Evolutionary conservation across 2,888 invertebrate genomes (phyloP).

Genomic region (Metacarcinus magister): DNA sequence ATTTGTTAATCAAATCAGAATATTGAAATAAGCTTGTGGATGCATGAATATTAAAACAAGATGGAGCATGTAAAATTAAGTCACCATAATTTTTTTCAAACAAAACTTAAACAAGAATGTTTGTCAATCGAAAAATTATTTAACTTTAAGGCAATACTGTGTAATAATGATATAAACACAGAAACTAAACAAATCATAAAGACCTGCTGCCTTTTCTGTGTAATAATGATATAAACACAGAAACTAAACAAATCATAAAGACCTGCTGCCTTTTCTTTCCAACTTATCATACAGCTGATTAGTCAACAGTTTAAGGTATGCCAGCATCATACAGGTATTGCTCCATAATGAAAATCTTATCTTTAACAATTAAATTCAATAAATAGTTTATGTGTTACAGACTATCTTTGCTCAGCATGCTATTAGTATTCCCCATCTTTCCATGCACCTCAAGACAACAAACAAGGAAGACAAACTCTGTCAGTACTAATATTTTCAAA

Average conservation of each 20-base stretch:
- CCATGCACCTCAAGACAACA: neutral
- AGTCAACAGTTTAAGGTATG: neutral
- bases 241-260: neutral
- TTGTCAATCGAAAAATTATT: neutral
- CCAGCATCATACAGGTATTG: neutral
- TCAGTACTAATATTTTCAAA: neutral
- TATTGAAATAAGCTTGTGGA: neutral
- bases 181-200: neutral
- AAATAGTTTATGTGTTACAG: neutral
- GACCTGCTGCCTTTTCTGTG: neutral
- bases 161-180: neutral
- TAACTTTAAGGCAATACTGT: neutral
- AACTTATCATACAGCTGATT: neutral
- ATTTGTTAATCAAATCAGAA: too few species aligned
- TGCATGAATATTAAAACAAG: neutral
- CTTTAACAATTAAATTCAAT: neutral
- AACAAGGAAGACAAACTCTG: neutral
- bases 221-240: neutral
- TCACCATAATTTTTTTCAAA: neutral
- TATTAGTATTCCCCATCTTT: neutral
- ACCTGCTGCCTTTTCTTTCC: neutral
- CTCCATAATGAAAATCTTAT: neutral
- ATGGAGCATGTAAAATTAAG: neutral
- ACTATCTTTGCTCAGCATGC: neutral
- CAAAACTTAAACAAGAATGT: neutral